A percentile compares a stretch with the other conserved stretches of the same genome.
Evolutionary conservation across 2,888 invertebrate species (phyloP).

Genomic region (Drosophila mulleri): DNA sequence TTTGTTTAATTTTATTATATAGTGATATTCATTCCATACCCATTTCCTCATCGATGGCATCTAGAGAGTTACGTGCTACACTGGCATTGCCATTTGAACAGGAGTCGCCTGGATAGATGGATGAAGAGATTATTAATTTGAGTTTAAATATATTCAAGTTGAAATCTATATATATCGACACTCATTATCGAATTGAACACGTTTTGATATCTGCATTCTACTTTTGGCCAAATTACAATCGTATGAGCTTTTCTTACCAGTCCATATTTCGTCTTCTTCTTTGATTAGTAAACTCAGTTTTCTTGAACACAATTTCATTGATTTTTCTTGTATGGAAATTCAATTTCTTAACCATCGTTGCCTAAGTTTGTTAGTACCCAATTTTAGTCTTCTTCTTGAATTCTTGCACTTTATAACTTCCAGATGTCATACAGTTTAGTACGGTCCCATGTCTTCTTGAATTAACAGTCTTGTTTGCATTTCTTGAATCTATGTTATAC

Average conservation of each 20-base stretch:
- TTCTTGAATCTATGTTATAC: not conserved
- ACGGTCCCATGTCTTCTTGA: not conserved
- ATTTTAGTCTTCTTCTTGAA: conserved; percentile 4
- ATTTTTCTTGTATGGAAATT: not conserved
- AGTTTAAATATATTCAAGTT: not conserved
- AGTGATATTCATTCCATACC: conserved; percentile 85
- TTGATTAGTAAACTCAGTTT: not conserved
- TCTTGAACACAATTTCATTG: conserved; percentile 1
- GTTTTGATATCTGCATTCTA: not conserved
- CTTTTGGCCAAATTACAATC: not conserved
- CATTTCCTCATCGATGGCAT: conserved; percentile 89
- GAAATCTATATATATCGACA: not conserved
- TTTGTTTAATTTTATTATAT: no score
- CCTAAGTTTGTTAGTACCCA: not conserved
- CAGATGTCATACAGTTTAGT: not conserved
- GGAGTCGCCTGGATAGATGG: conserved; percentile 77
- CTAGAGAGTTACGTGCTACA: conserved; percentile 87
- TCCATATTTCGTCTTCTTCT: not conserved
- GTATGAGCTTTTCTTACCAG: conserved; percentile 5
- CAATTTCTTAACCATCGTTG: not conserved
- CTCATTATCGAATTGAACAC: not conserved
- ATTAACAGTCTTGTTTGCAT: not conserved
- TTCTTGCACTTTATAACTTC: not conserved
- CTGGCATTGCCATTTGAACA: conserved; percentile 84
- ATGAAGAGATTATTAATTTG: conserved; percentile 18